phyloP scores from a whole-genome alignment of 2,797 vertebrate species.

The Acipenser oxyrinchus region DNA sequence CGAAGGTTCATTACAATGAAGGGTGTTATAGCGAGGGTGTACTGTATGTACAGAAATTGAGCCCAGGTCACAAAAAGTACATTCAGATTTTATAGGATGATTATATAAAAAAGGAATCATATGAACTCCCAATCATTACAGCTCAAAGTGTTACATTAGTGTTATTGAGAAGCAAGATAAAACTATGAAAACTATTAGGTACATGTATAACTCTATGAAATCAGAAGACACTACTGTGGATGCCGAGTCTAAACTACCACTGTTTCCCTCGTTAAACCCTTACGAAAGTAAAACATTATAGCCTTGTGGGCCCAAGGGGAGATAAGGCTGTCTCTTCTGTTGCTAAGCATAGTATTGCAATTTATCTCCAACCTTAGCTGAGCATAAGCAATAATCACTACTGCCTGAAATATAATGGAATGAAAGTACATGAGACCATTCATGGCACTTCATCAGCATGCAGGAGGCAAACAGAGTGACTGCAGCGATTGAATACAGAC shows the following conservation, averaged over 20 bases:
- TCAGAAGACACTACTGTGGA: background rate
- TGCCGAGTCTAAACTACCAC: constrained; percentile 14
- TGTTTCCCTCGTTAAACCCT: constrained; percentile 38
- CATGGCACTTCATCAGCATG: constrained; percentile 79
- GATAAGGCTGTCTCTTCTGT: constrained; percentile 43
- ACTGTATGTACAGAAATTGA: too few relatives aligned
- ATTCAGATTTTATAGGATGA: too few relatives aligned
- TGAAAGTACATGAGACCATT: constrained; percentile 75
- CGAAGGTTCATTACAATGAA: too few relatives aligned
- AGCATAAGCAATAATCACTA: constrained; percentile 60
- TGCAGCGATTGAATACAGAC: constrained; percentile 76
- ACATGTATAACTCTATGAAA: too few relatives aligned
- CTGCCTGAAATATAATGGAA: constrained; percentile 57
- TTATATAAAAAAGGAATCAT: too few relatives aligned
- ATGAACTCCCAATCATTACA: too few relatives aligned
- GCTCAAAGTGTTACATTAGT: too few relatives aligned
- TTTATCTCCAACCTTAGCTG: constrained; percentile 57
- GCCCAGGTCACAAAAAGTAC: too few relatives aligned
- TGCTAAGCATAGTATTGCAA: constrained; percentile 49
- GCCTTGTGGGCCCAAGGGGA: constrained; percentile 31
- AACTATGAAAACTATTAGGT: too few relatives aligned
- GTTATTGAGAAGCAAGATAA: too few relatives aligned
- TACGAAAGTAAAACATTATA: constrained; percentile 39
- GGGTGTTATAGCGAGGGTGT: too few relatives aligned
- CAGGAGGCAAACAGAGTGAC: constrained; percentile 63